Conservation (phyloP, 2,113 vertebrate genomes). For the Larimichthys polyactis region DNA sequence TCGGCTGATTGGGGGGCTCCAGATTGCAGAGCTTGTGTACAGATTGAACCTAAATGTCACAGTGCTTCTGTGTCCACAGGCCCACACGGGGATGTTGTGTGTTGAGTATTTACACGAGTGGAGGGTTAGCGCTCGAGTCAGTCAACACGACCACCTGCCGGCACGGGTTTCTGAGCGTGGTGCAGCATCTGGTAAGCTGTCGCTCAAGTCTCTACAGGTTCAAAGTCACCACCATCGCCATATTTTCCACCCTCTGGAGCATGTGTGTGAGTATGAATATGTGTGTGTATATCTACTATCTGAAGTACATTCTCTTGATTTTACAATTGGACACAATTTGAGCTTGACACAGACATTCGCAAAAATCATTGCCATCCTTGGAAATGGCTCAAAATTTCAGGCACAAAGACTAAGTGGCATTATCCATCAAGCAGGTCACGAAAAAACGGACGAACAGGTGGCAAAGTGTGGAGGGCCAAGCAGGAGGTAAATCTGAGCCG, state of each 20-base stretch:
- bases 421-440: conserved; percentile 11
- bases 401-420: conserved; percentile 40
- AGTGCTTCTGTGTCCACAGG: conserved; percentile 55
- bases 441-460: conserved; percentile 21
- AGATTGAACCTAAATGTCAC: conserved; percentile 53
- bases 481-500: conserved; percentile 53
- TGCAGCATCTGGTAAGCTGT: conserved; percentile 28
- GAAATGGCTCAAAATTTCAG: conserved; percentile 30
- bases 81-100: conserved; percentile 29
- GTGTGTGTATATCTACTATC: not conserved
- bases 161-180: conserved; percentile 31
- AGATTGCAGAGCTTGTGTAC: conserved; percentile 18
- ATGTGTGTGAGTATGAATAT: not conserved
- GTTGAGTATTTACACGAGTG: conserved; percentile 66
- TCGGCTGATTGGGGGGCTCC: conserved; percentile 10
- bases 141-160: conserved; percentile 47
- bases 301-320: conserved; percentile 43
- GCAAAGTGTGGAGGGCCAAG: conserved; percentile 60
- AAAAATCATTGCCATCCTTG: not conserved
- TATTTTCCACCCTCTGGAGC: not conserved
- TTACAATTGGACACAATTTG: conserved; percentile 44
- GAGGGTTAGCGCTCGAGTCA: conserved; percentile 55
- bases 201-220: conserved; percentile 39
- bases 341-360: conserved; percentile 25
- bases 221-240: not conserved